Evolutionary conservation across 1,140 invertebrate species (phyloP).

Genomic region (Capitella teleta): DNA sequence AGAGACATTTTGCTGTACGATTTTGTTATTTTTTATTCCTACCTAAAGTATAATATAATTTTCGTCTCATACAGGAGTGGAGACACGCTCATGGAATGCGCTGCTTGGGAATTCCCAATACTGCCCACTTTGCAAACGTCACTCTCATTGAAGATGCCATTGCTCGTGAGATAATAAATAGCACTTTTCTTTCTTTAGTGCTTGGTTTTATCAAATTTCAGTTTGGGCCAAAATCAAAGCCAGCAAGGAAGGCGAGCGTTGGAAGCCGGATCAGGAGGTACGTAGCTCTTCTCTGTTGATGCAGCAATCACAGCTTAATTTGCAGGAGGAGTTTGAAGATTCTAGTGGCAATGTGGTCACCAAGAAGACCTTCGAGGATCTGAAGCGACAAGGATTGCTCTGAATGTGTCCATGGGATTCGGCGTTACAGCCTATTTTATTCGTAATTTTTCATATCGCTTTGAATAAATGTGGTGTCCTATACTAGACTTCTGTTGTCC

Average conservation of each 20-base stretch:
- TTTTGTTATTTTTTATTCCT: no score
- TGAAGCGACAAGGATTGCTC: constrained; percentile 92
- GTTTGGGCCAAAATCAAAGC: constrained; percentile 95
- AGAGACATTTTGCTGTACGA: constrained; percentile 86
- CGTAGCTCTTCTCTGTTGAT: neutral
- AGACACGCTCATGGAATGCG: constrained; percentile 96
- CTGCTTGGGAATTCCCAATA: constrained; percentile 97
- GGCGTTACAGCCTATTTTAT: no score
- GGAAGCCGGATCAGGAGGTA: constrained; percentile 73
- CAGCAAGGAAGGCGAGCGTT: constrained; percentile 88
- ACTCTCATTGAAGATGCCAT: constrained; percentile 98
- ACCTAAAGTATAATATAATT: no score
- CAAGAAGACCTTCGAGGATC: constrained; percentile 94
- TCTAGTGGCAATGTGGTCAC: constrained; percentile 97
- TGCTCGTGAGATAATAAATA: constrained; percentile 53
- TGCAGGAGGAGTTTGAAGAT: constrained; percentile 97
- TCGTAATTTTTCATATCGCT: no score
- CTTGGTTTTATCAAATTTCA: constrained; percentile 6
- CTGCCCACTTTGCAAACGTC: constrained; percentile 98
- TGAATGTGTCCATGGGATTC: no score
- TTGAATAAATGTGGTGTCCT: no score
- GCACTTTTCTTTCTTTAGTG: neutral
- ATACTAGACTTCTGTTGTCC: no score
- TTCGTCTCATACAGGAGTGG: constrained; percentile 90
- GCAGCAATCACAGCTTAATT: neutral